Evolutionary conservation across 2,113 vertebrate species (phyloP).

Genomic region (Zeus faber): DNA sequence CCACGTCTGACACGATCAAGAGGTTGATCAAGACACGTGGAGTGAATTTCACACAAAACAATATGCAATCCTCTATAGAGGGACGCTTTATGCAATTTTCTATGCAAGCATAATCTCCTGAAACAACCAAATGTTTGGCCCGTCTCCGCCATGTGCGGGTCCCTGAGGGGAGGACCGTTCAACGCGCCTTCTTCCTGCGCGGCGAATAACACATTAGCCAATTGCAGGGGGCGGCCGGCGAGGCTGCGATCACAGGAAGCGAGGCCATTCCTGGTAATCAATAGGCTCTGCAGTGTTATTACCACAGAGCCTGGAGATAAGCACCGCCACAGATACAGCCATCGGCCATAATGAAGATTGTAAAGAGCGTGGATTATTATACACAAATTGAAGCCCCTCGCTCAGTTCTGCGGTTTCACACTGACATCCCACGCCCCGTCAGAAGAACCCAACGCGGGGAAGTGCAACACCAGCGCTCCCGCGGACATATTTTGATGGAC

Average conservation of each 20-base stretch:
- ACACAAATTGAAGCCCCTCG: conserved; percentile 23
- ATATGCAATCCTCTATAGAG: no score
- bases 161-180: conserved; percentile 12
- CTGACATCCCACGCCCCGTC: conserved; percentile 16
- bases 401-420: conserved; percentile 24
- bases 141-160: no score
- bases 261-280: conserved; percentile 49
- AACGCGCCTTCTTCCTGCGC: conserved; percentile 15
- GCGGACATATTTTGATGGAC: no score
- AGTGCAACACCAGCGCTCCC: not conserved
- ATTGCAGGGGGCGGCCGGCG: conserved; percentile 12
- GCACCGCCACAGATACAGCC: conserved; percentile 49
- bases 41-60: no score
- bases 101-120: no score
- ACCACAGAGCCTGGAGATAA: conserved; percentile 45
- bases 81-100: no score
- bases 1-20: no score
- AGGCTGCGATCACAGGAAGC: conserved; percentile 19
- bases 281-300: conserved; percentile 47
- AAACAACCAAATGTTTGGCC: no score
- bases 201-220: conserved; percentile 33
- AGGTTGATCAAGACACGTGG: no score
- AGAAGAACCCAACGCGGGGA: conserved; percentile 11
- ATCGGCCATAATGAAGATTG: conserved; percentile 50
- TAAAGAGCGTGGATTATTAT: conserved; percentile 56